Evolutionary conservation across 2,888 invertebrate species (phyloP), one percentile per base, ranked within the genome.

Genomic region (Melikaiella ostensackeni): DNA sequence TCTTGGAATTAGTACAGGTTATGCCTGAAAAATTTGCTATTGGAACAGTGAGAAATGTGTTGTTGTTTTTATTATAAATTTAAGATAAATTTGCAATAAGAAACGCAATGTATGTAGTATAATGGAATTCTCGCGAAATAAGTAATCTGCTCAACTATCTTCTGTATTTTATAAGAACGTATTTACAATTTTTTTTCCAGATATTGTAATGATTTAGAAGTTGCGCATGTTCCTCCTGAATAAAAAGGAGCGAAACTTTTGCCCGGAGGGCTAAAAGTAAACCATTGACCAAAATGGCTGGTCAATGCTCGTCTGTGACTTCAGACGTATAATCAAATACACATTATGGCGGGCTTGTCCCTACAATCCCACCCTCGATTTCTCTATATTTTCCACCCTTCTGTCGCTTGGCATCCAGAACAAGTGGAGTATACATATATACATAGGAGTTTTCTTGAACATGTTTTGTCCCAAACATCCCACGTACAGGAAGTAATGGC

Each of bases 291-390:
- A 85, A 87, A 86, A 87, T 87, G 88, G 85, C 84, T 78, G 86
- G 77, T 78, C 79, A 75, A 74, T 78, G n/a, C 62, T 64, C 11
- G n/a, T 42, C 38, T 55, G 77, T 74, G 78, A 76, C 75, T 83
- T 81, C 77, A 75, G 81, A 79, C 82, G 85, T 78, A 87, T 89
- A 90, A 90, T 90, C 90, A 90, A 90, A 90, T 89, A 88, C 86
- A 81, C 88, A 89, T 90, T 90, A 78, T 77, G 78, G 62, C 63
- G 57, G 70, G 55, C 75, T 74, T 79, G 62, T 74, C 66, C 35
- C 66, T 13, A 66, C 57, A 55, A 77, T 74, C 75, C 75, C 79
- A 21, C 75, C 61, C 30, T 27, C 70, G 11, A 30, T 21, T 50
- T 66, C 35, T 21, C 1, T 55, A 24, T 6, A 50, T 30, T 62